Evolutionary conservation across 30 jellyfish, hydroid and myxozoan genomes (phyloP).

Genomic region (Calvadosia cruxmelitensis): DNA sequence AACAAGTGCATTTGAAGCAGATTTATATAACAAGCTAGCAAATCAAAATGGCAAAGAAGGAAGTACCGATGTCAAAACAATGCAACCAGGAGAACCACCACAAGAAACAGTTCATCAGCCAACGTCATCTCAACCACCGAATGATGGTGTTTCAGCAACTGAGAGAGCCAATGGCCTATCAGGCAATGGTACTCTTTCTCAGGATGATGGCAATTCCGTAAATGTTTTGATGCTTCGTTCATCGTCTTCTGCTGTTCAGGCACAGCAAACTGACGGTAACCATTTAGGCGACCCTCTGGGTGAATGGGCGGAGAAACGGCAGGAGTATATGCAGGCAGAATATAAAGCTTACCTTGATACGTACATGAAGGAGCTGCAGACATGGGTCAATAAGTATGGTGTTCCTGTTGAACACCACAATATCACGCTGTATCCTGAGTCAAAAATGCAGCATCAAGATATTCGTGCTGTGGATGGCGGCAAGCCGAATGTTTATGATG

Average conservation of each 20-base stretch:
- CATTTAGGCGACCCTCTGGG: neutral
- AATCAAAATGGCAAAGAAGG: neutral
- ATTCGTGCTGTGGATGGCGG: neutral
- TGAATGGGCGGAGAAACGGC: neutral
- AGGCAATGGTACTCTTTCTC: neutral
- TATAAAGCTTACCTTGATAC: constrained; percentile 5
- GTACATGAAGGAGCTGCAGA: constrained; percentile 12
- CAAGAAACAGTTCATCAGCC: neutral
- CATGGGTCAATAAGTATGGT: constrained; percentile 21
- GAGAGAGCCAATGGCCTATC: neutral
- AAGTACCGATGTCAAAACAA: neutral
- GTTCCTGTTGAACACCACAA: constrained; percentile 35
- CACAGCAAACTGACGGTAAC: neutral
- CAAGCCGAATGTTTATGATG: neutral
- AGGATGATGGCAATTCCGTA: too few relatives aligned
- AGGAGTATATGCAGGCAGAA: constrained; percentile 1
- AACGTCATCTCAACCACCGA: neutral
- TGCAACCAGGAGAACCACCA: neutral
- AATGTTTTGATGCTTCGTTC: neutral
- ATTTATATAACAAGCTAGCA: neutral
- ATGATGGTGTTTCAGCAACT: too few relatives aligned
- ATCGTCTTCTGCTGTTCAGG: neutral
- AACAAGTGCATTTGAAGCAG: neutral
- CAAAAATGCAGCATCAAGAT: neutral
- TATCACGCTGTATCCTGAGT: constrained; percentile 23